Evolutionary conservation across 2,113 vertebrate species (phyloP).

Genomic region (Diglossa brunneiventris): DNA sequence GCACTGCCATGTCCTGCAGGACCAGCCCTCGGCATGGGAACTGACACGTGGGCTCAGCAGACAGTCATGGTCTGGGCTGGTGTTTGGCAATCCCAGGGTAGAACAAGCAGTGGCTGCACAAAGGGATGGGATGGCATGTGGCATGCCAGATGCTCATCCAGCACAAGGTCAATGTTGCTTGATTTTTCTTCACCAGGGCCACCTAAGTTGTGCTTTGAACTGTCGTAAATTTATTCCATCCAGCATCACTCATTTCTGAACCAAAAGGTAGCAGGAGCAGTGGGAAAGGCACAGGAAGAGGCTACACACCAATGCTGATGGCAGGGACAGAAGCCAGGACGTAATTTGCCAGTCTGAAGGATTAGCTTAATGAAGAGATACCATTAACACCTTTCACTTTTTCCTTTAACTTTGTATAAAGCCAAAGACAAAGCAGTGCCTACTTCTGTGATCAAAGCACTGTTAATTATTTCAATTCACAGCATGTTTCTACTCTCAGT

Average conservation of each 20-base stretch:
- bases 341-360: background rate
- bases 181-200: background rate
- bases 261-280: background rate
- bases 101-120: background rate
- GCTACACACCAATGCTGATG: accelerated
- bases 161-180: background rate
- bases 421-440: background rate
- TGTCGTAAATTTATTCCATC: background rate
- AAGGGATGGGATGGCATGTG: background rate
- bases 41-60: background rate
- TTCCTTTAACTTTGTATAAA: background rate
- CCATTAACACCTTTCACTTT: background rate
- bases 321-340: background rate
- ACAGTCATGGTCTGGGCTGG: background rate
- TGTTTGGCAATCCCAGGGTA: background rate
- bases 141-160: background rate
- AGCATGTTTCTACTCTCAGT: background rate
- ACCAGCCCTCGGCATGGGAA: background rate
- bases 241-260: background rate
- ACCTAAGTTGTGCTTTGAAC: background rate
- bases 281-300: background rate
- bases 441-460: background rate
- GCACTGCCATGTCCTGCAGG: background rate
- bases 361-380: background rate
- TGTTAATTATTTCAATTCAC: background rate